Evolutionary conservation across 2,797 vertebrate genomes (phyloP).

Genomic region (Poeciliopsis gracilis): DNA sequence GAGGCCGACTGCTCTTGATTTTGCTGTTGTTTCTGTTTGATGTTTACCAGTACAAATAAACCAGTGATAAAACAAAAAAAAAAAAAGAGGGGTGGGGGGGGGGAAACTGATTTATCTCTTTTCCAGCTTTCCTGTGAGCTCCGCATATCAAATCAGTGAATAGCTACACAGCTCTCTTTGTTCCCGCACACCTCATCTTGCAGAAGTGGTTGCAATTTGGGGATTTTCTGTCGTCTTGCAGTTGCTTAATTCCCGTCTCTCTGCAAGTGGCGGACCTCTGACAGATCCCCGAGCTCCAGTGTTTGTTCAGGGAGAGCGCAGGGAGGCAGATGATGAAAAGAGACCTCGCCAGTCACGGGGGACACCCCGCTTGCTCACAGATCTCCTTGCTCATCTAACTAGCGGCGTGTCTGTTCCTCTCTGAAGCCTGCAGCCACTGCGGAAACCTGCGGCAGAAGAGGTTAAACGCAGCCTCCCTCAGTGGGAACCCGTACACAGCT

Average conservation of each 20-base stretch:
- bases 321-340: conserved; percentile 77
- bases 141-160: conserved; percentile 8
- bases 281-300: conserved; percentile 57
- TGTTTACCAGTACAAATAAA: conserved; percentile 84
- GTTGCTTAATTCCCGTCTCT: conserved; percentile 38
- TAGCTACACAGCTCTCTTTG: conserved; percentile 26
- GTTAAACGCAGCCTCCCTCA: conserved; percentile 53
- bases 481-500: conserved; percentile 40
- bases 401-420: conserved; percentile 38
- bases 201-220: conserved; percentile 45
- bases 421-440: conserved; percentile 44
- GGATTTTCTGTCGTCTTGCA: conserved; percentile 46
- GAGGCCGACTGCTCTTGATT: conserved; percentile 76
- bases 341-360: conserved; percentile 70
- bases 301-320: conserved; percentile 74
- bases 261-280: conserved; percentile 65
- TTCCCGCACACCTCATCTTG: conserved; percentile 26
- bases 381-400: conserved; percentile 50
- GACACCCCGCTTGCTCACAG: conserved; percentile 51
- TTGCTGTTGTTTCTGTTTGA: conserved; percentile 84
- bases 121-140: conserved; percentile 30
- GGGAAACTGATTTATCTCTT: conserved; percentile 41
- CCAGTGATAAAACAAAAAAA: conserved; percentile 71
- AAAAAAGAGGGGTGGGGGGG: not conserved
- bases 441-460: conserved; percentile 62